These are phyloP conservation scores for Xestia rhomboidea DNA, from an alignment of 2,888 invertebrate genomes.

Conservation along the genomic window DNA sequence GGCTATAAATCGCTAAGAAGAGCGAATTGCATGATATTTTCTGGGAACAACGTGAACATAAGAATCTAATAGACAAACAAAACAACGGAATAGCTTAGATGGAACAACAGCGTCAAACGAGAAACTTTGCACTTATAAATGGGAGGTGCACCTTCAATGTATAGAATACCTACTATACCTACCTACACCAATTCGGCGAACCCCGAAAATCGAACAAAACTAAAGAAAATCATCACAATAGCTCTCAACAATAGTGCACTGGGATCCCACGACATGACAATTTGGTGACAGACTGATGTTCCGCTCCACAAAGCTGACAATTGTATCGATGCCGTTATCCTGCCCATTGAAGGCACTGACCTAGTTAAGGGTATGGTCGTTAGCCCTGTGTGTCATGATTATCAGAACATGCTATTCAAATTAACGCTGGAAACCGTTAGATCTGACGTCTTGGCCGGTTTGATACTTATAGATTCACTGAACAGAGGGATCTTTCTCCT, in stretches of 20 bases:
- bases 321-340: conserved; percentile 78
- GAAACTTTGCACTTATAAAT: background rate
- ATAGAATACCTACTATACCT: background rate
- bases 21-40: background rate
- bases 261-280: conserved; percentile 70
- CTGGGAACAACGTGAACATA: background rate
- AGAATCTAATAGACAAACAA: background rate
- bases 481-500: background rate
- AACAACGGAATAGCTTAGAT: background rate
- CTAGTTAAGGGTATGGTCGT: conserved; percentile 69
- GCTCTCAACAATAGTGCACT: conserved; percentile 42
- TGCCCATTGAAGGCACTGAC: conserved; percentile 73
- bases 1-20: background rate
- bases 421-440: conserved; percentile 1
- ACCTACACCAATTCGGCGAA: conserved; percentile 14
- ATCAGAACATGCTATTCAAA: conserved; percentile 36
- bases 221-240: conserved; percentile 57
- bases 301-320: conserved; percentile 78
- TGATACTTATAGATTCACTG: background rate
- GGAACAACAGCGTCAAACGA: background rate
- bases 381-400: conserved; percentile 47
- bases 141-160: background rate
- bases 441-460: background rate
- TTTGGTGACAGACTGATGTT: conserved; percentile 71
- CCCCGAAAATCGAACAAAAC: conserved; percentile 45